Conservation (phyloP, 2,888 invertebrate species). For the Acleris emargana region DNA sequence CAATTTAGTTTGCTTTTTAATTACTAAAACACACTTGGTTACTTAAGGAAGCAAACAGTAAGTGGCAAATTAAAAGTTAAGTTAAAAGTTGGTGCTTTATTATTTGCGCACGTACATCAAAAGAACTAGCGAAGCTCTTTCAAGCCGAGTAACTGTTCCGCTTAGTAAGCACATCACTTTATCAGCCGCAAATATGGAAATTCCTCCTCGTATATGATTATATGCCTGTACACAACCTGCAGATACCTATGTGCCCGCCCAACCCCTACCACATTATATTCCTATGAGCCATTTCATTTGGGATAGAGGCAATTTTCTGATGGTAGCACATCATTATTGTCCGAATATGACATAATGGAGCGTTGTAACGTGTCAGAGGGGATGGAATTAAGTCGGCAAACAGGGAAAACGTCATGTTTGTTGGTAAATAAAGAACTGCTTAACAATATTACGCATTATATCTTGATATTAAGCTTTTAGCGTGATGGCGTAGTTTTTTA, state of each 20-base stretch:
- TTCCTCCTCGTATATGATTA: constrained; percentile 13
- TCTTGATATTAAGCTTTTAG: constrained; percentile 25
- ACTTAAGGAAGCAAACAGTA: not conserved
- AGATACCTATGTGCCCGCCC: constrained; percentile 44
- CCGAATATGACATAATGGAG: constrained; percentile 61
- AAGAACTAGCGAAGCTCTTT: constrained; percentile 21
- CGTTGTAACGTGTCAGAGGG: constrained; percentile 56
- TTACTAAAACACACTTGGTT: not conserved
- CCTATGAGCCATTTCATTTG: constrained; percentile 52
- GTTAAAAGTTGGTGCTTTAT: constrained; percentile 9
- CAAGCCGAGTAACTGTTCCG: constrained; percentile 21
- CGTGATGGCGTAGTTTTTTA: constrained; percentile 8
- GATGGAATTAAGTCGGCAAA: constrained; percentile 52
- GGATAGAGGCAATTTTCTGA: constrained; percentile 59
- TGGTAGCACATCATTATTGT: constrained; percentile 59
- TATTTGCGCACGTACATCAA: constrained; percentile 19
- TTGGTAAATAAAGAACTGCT: constrained; percentile 42
- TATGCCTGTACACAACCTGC: constrained; percentile 18
- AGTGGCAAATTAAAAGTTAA: constrained; percentile 22
- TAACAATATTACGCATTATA: constrained; percentile 25
- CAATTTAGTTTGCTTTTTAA: too few species aligned
- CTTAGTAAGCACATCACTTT: constrained; percentile 20
- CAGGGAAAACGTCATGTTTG: constrained; percentile 44
- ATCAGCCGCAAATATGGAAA: constrained; percentile 30
- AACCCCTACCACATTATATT: constrained; percentile 42